Evolutionary conservation across 2,888 invertebrate genomes (phyloP), one percentile per base, ranked within the genome.

Genomic region (Parnassius glacialis): DNA sequence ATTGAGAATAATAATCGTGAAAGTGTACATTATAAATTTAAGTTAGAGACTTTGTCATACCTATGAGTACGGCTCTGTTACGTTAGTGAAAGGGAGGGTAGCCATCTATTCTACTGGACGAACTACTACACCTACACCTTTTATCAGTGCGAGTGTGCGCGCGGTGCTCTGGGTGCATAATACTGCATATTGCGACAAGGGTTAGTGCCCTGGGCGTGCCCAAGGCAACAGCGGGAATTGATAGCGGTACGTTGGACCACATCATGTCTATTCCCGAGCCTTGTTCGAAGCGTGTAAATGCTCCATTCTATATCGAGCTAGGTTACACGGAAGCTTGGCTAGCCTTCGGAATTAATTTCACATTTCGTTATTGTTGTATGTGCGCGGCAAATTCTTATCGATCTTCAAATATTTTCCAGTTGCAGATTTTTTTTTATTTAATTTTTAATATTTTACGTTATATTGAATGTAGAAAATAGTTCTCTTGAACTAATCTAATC

Each of bases 31-130:
- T 67, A 70, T 66, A 68, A 77, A 72, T 71, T 69, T 67, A 55
- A 70, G 66, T 71, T 66, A 10, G 48, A 10, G 45, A 13, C n/a
- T 48, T 48, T 48, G 16, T 64, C 59, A 61, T 55, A 64, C 78
- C 84, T 85, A 84, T 84, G 78, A 81, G 73, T 84, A 71, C 68
- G 81, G 81, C 80, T 74, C 81, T 73, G 74, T 83, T 83, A 77
- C 80, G 79, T 77, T 75, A 87, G 90, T 89, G 90, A 90, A 90
- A 90, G 90, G 89, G 84, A 85, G 87, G 89, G 87, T 88, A 79
- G 79, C 83, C 84, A 87, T 87, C 86, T 86, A 83, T 85, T 86
- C 81, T 79, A 82, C 77, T 80, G 78, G 82, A 85, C 78, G 78
- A 79, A 79, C 77, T 68, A 76, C 77, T 78, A 79, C 79, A 80